Evolutionary conservation across 2,797 vertebrate species (phyloP).

Genomic region (Leucoraja ocellata): DNA sequence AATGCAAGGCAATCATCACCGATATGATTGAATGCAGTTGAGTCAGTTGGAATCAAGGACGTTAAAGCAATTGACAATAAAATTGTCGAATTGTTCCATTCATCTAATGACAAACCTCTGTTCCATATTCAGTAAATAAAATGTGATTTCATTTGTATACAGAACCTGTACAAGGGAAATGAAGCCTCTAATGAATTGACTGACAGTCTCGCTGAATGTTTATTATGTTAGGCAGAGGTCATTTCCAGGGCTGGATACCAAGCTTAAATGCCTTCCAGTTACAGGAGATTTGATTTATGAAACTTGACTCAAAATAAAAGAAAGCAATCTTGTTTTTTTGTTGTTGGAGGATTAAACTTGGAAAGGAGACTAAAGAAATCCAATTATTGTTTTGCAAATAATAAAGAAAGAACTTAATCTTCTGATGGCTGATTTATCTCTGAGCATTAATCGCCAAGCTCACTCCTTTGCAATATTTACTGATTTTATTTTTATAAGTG

Average conservation of each 20-base stretch:
- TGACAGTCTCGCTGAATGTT: background rate
- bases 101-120: background rate
- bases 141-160: background rate
- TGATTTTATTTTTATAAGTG: background rate
- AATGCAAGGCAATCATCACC: background rate
- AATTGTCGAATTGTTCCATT: background rate
- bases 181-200: background rate
- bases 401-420: background rate
- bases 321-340: background rate
- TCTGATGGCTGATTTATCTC: background rate
- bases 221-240: background rate
- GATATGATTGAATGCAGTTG: conserved; percentile 5
- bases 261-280: background rate
- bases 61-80: conserved; percentile 23
- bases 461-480: background rate
- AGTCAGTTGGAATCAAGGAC: conserved; percentile 17
- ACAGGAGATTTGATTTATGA: background rate
- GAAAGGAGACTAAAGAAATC: background rate
- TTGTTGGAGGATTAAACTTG: background rate
- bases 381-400: background rate
- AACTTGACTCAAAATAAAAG: background rate
- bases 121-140: background rate
- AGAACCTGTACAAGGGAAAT: background rate
- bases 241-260: background rate
- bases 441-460: background rate